phyloP scores from a whole-genome alignment of 92 coral and sea anemone species.

The Hydrozoanthus gracilis region DNA sequence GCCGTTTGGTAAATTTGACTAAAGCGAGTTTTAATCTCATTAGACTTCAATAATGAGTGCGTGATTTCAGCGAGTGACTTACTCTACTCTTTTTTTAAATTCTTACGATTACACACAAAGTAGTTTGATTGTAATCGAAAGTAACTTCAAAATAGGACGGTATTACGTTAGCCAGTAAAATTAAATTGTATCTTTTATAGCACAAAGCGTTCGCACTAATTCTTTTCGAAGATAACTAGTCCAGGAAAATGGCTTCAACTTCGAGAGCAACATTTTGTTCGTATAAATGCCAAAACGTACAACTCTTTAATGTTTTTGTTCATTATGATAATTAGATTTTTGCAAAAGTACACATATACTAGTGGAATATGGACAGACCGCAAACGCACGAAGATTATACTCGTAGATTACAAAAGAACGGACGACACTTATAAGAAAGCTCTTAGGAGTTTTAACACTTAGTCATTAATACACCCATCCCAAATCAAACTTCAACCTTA shows the following conservation, averaged over 20 bases:
- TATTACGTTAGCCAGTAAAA: too few species aligned
- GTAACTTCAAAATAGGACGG: background rate
- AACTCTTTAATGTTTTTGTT: background rate
- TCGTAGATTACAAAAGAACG: background rate
- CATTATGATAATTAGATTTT: conserved; percentile 25
- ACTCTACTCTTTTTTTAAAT: background rate
- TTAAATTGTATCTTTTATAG: too few species aligned
- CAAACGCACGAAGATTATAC: background rate
- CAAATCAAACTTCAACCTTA: background rate
- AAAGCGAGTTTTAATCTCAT: conserved; percentile 34
- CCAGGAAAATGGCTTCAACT: background rate
- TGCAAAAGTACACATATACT: conserved; percentile 7
- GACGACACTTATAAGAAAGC: too few species aligned
- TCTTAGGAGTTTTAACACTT: background rate
- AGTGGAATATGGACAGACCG: background rate
- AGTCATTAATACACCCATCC: background rate
- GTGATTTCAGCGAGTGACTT: background rate
- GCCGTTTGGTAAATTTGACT: conserved; percentile 9
- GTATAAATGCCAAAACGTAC: background rate
- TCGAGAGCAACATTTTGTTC: background rate
- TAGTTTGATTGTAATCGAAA: background rate
- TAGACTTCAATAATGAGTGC: conserved; percentile 35
- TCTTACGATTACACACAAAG: background rate
- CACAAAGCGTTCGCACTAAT: too few species aligned
- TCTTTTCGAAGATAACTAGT: background rate